Evolutionary conservation across 2,888 invertebrate species (phyloP).

Genomic region (Hetaerina titia): DNA sequence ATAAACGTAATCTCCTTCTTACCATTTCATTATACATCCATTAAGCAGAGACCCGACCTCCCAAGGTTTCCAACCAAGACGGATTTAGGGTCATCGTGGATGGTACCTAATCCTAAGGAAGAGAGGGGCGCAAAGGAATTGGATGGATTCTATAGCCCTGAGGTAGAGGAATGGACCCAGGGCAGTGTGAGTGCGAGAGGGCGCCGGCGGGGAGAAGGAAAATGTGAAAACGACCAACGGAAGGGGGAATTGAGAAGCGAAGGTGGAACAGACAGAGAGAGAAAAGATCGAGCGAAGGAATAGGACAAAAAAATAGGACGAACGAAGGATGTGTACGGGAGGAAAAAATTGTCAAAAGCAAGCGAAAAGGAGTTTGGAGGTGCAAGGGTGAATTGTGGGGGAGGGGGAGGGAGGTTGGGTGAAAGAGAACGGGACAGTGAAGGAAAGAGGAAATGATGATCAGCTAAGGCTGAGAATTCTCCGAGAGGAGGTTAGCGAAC

Average conservation of each 20-base stretch:
- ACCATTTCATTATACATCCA: conserved; percentile 52
- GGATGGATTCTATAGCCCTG: conserved; percentile 4
- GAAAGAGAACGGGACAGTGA: background rate
- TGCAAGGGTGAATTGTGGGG: background rate
- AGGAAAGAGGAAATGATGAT: background rate
- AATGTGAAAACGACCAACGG: background rate
- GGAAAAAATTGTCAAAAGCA: background rate
- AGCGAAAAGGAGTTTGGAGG: background rate
- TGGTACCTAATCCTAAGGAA: conserved; percentile 48
- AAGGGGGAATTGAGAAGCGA: background rate
- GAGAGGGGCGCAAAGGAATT: conserved; percentile 4
- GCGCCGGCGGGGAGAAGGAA: background rate
- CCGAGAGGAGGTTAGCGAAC: background rate
- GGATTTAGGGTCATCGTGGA: conserved; percentile 63
- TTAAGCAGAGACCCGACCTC: background rate
- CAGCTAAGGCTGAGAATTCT: background rate
- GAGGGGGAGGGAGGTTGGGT: background rate
- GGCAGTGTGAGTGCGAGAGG: background rate
- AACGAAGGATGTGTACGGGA: background rate
- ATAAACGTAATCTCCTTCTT: conserved; percentile 51
- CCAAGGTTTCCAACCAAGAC: conserved; percentile 24
- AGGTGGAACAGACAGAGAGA: background rate
- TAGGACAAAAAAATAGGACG: background rate
- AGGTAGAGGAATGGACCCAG: background rate
- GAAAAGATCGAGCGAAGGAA: background rate